These are phyloP conservation scores for Ailurus styani DNA, from an alignment of 2,113 vertebrate species.

Conservation along the genomic window DNA sequence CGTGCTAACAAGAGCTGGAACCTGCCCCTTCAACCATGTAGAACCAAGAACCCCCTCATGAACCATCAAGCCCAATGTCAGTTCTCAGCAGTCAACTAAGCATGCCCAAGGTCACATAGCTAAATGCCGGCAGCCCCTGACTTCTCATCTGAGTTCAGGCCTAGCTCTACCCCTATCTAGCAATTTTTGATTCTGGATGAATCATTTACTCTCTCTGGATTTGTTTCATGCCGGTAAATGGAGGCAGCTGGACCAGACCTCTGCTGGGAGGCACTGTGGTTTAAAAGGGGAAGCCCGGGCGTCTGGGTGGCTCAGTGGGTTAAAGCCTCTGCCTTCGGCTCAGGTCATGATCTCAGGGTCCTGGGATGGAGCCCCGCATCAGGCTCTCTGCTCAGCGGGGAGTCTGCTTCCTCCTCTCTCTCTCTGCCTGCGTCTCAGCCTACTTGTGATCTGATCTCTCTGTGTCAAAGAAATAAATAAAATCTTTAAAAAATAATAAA, in stretches of 20 bases:
- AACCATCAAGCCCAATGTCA: neutral
- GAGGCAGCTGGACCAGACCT: neutral
- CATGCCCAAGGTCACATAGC: neutral
- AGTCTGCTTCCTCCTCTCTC: too few species aligned
- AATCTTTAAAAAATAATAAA: too few species aligned
- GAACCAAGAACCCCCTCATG: too few species aligned
- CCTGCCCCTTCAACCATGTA: neutral
- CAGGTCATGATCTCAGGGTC: too few species aligned
- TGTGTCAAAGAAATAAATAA: too few species aligned
- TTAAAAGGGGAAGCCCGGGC: neutral
- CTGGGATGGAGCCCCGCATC: too few species aligned
- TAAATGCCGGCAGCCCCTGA: neutral
- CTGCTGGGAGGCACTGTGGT: neutral
- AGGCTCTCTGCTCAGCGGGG: too few species aligned
- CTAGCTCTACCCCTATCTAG: neutral
- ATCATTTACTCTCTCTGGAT: neutral
- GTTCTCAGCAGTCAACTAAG: neutral
- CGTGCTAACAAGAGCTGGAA: neutral
- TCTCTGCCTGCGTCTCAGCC: too few species aligned
- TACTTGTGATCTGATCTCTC: too few species aligned
- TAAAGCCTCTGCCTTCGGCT: too few species aligned
- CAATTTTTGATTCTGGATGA: neutral
- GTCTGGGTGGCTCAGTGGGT: too few species aligned
- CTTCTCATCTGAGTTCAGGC: neutral
- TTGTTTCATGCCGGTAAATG: neutral